Evolutionary conservation across 1,140 invertebrate genomes (phyloP), one percentile per base, ranked within the genome.

Genomic region (Ylistrum balloti): DNA sequence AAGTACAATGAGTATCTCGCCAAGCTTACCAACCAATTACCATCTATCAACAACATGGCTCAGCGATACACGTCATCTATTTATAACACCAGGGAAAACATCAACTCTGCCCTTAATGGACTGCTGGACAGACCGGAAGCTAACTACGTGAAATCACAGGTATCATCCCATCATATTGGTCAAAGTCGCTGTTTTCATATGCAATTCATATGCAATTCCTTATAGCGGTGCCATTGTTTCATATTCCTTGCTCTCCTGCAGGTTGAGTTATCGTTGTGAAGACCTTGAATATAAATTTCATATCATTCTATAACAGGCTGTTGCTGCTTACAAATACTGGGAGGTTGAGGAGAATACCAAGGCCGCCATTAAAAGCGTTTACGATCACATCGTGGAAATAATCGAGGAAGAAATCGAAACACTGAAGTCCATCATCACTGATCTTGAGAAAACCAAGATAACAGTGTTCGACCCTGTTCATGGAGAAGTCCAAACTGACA

Each of bases 401-500:
- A 86, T 92, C 28, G 89, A 91, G 38, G 90, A 93, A 33, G 89
- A 94, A 86, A 48, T 94, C 20, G 56, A 85, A 7, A 86, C 92
- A 0, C 32, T 93, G 22, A 91, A 38, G 35, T 48, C 93, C 35
- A 56, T 90, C 33, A 33, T 93, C 28, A 48, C 86, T 41, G 88
- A 92, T 38, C 35, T 94, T 15, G 56, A 90, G 32, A 91, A 92
- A 32, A 91, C 92, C 33, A 94, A 95, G 33, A 90, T 96, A 33
- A 95, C 98, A 92, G 97, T 98, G 41, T 98, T 98, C 95, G 98
- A 98, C 95, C 98, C 98, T 0, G 97, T 97, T 38, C 96, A 97
- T 38, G 98, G 98, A 7, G 96, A 98, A 85, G 97, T 98, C 92
- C 97, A 97, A 88, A 95, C 98, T 20, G 98, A 98, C 94, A 98